These are phyloP conservation scores for Pachyrhynchus sulphureomaculatus DNA, from an alignment of 1,140 invertebrate genomes.

Conservation along the genomic window DNA sequence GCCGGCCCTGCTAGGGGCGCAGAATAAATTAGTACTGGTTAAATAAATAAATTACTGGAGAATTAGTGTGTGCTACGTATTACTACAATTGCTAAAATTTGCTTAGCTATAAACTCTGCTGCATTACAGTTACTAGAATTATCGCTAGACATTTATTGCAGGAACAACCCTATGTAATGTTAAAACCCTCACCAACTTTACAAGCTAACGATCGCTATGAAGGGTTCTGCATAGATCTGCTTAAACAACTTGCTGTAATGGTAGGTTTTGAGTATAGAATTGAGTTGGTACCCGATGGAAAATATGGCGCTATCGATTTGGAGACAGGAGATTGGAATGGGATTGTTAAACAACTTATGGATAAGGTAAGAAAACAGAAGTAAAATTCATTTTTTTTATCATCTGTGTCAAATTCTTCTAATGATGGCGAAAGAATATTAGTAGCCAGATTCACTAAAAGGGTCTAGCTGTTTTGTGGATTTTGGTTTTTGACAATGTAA, in stretches of 20 bases:
- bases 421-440: neutral
- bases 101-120: neutral
- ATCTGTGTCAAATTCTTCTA: constrained; percentile 14
- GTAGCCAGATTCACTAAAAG: neutral
- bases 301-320: constrained; percentile 90
- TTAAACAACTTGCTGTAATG: constrained; percentile 80
- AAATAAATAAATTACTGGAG: too few relatives aligned
- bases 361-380: constrained; percentile 64
- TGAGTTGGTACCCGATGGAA: constrained; percentile 86
- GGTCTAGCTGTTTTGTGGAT: too few relatives aligned
- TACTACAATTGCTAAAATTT: neutral
- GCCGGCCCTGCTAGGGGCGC: too few relatives aligned
- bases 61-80: too few relatives aligned
- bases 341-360: constrained; percentile 88
- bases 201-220: constrained; percentile 88
- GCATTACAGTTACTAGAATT: neutral
- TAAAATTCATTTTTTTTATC: too few relatives aligned
- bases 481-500: too few relatives aligned
- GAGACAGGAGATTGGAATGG: constrained; percentile 95
- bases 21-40: too few relatives aligned
- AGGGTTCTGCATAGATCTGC: constrained; percentile 95
- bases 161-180: constrained; percentile 96
- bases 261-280: constrained; percentile 94
- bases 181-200: constrained; percentile 72
- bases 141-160: constrained; percentile 48